Base-by-base conservation (phyloP, 2,888 invertebrate species). In the Schizaphis graminum region DNA sequence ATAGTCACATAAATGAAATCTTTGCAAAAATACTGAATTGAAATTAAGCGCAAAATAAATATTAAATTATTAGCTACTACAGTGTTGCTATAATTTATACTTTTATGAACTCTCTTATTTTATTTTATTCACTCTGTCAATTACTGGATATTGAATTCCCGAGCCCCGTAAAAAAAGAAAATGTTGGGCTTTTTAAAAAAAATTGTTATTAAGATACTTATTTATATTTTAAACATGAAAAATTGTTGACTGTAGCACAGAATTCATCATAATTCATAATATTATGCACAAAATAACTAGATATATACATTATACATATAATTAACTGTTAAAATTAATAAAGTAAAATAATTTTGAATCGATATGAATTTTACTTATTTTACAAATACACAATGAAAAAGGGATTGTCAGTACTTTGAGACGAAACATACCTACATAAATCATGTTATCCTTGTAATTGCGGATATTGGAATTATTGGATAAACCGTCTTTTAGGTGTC, bases 391-490 rank as follows among this genome's bases (percentile, higher is more conserved):
- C 24, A 24, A 35, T 88, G 3, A 3, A 88, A 86, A 88, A 56
- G 4, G 11, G 10, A 56, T 35, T 24, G 53, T 5, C 26, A 35
- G 35, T 24, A 35, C 24, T 16, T n/a, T 16, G 0, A 28, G n/a
- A 86, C 47, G 56, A 56, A 88, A 88, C 11, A 35, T 88, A 88
- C 11, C 24, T 88, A 88, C 11, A 77, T 77, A 21, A 21, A 77
- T 35, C 35, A 21, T 35, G 21, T 77, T 21, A 21, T 8, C 35
- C 28, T 77, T 47, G 88, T 53, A 13, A 87, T 35, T 53, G n/a
- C 44, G 57, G 91, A 77, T 91, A 91, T 91, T 90, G 41, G 41
- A 84, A 47, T 86, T 16, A 47, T 47, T 44, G 13, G 11, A 53
- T n/a, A n/a, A 91, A 35, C 7, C 11, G 53, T 91, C n/a, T 44